A percentile compares a stretch with the other conserved stretches of the same genome.
These are phyloP conservation scores for Drosophila demipolita DNA, from an alignment of 2,888 invertebrate genomes.

Conservation along the genomic window DNA sequence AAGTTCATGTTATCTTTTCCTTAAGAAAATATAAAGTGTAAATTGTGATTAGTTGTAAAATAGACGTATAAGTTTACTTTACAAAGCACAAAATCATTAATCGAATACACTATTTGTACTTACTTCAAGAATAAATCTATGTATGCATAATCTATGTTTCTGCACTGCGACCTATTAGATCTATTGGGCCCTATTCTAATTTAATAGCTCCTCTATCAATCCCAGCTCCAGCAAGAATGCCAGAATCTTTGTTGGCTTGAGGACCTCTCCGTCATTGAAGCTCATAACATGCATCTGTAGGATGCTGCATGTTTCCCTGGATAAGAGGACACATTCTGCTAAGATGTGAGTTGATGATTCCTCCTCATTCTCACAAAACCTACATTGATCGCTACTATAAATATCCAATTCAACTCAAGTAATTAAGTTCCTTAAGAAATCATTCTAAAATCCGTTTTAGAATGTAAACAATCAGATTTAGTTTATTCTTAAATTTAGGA, in stretches of 20 bases:
- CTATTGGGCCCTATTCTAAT: no score
- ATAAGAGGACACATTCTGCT: no score
- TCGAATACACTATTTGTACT: not conserved
- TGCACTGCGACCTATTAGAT: no score
- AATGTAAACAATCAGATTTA: not conserved
- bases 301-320: no score
- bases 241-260: no score
- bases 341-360: no score
- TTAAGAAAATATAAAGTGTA: not conserved
- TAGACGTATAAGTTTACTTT: not conserved
- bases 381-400: no score
- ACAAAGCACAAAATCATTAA: not conserved
- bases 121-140: not conserved
- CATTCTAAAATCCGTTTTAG: not conserved
- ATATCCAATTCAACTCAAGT: not conserved
- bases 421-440: not conserved
- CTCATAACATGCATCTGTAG: no score
- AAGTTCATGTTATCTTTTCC: not conserved
- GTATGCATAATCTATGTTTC: not conserved
- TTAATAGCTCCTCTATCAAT: no score
- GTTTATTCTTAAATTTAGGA: not conserved
- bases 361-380: no score
- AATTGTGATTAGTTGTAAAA: not conserved
- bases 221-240: no score
- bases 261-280: not conserved